phyloP scores from a whole-genome alignment of 2,113 vertebrate genomes.

The Tringa solitaria region DNA sequence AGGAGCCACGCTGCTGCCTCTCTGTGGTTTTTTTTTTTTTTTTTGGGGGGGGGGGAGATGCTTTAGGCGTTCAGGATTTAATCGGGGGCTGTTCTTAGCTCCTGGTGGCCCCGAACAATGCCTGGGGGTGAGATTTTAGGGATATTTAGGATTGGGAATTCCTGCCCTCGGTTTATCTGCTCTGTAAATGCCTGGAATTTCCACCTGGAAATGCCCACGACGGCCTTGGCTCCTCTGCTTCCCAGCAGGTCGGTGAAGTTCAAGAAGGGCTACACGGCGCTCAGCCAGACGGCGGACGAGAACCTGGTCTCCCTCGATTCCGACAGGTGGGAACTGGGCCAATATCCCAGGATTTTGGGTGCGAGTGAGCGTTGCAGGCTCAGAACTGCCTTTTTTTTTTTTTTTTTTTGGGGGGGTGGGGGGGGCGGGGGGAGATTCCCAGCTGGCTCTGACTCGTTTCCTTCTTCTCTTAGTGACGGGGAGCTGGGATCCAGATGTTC shows the following conservation, averaged over 20 bases:
- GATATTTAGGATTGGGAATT: accelerated
- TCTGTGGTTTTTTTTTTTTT: neutral
- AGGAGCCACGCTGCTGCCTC: neutral
- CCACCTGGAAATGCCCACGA: neutral
- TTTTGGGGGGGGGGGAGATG: neutral
- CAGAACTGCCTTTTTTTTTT: neutral
- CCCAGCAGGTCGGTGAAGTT: constrained; percentile 82
- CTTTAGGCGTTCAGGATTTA: neutral
- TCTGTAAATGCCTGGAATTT: neutral
- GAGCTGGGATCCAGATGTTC: constrained; percentile 93
- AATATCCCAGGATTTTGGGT: neutral
- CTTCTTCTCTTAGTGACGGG: constrained; percentile 80
- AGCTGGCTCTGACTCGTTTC: neutral
- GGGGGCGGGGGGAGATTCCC: neutral
- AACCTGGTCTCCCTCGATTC: constrained; percentile 87
- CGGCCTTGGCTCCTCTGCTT: neutral
- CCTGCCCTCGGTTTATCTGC: neutral
- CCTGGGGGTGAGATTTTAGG: neutral
- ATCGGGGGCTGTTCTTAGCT: neutral
- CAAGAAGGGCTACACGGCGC: constrained; percentile 89
- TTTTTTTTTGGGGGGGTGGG: no score
- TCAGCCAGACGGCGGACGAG: constrained; percentile 90
- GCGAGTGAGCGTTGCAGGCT: neutral
- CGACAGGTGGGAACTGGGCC: constrained; percentile 82
- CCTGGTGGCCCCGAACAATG: neutral